Conservation (phyloP, 2,888 invertebrate species). For the Mesochorus sp. region DNA sequence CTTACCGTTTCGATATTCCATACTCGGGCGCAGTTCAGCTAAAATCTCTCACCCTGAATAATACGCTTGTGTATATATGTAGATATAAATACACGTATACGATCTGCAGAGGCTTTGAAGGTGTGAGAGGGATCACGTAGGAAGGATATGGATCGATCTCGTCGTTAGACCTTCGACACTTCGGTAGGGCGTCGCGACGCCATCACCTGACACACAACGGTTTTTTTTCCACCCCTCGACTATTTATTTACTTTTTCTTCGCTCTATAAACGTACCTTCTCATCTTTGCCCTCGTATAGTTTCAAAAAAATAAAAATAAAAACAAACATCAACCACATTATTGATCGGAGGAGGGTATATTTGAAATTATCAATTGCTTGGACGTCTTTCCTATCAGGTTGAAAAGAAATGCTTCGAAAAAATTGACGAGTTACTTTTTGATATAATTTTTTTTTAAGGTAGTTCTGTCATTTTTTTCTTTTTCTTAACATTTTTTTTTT, state of each 20-base stretch:
- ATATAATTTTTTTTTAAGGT: no score
- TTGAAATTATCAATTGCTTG: no score
- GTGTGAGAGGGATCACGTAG: slow-evolving; percentile 33
- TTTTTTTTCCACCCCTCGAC: slow-evolving; percentile 34
- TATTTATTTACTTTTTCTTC: slow-evolving; percentile 43
- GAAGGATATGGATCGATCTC: slow-evolving; percentile 54
- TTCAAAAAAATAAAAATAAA: neutral
- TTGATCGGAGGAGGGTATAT: no score
- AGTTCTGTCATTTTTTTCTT: no score
- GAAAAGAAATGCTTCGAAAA: no score
- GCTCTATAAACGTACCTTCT: slow-evolving; percentile 30
- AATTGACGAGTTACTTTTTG: no score
- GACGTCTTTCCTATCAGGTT: no score
- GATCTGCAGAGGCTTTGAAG: no score
- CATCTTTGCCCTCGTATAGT: neutral
- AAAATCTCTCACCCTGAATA: slow-evolving; percentile 10
- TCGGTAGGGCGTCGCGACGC: slow-evolving; percentile 36
- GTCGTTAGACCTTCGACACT: slow-evolving; percentile 57
- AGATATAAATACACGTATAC: slow-evolving; percentile 11
- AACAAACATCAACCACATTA: no score
- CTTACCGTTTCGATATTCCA: slow-evolving; percentile 36
- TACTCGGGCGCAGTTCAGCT: slow-evolving; percentile 35
- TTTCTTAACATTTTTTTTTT: no score
- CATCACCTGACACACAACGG: slow-evolving; percentile 42
- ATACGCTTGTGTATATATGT: slow-evolving; percentile 12